Conservation (phyloP, 2,797 vertebrate genomes). For the Enteromius afrohamiltoni region DNA sequence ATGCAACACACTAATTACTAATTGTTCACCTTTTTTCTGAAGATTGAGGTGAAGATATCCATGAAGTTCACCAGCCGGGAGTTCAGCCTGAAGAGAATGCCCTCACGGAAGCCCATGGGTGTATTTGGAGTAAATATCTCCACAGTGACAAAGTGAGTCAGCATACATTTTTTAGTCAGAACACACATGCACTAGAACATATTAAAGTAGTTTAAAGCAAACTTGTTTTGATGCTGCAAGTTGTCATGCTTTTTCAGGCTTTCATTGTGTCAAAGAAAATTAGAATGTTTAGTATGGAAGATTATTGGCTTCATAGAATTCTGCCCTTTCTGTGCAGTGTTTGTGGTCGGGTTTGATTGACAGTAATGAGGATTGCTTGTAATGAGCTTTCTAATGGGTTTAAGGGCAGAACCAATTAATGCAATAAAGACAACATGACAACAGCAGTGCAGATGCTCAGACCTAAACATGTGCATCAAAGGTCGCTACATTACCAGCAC, state of each 20-base stretch:
- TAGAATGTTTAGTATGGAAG: background rate
- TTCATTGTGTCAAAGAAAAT: background rate
- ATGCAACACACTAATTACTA: background rate
- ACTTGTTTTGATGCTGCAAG: background rate
- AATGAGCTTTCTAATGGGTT: constrained; percentile 56
- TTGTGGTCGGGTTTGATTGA: constrained; percentile 47
- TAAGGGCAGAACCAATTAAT: constrained; percentile 53
- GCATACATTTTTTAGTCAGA: background rate
- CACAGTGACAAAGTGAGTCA: constrained; percentile 93
- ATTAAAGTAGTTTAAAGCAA: background rate
- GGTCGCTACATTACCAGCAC: background rate
- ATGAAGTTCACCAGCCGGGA: constrained; percentile 97
- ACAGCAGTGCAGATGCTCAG: constrained; percentile 45
- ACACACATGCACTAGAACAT: background rate
- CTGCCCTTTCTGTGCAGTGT: background rate
- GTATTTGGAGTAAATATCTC: constrained; percentile 97
- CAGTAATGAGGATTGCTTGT: constrained; percentile 57
- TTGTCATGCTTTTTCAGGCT: background rate
- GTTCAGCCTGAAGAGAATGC: constrained; percentile 95
- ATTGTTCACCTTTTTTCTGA: constrained; percentile 39
- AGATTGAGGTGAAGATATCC: constrained; percentile 96
- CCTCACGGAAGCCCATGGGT: constrained; percentile 91
- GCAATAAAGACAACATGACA: constrained; percentile 44
- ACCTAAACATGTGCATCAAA: background rate
- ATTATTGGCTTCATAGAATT: background rate